phyloP scores from a whole-genome alignment of 2,797 vertebrate genomes.

The Nothura maculosa region DNA sequence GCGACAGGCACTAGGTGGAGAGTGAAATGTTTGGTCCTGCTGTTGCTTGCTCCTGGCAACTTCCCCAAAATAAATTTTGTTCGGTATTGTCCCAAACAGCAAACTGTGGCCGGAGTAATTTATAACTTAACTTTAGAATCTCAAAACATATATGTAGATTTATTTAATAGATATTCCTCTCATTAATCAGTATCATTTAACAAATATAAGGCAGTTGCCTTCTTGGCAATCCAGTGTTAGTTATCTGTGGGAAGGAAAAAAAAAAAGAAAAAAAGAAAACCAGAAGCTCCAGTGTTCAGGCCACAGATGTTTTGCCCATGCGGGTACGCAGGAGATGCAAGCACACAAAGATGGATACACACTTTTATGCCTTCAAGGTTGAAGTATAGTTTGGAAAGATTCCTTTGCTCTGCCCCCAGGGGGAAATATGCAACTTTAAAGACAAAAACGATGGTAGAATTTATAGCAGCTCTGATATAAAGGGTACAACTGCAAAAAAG shows the following conservation, averaged over 20 bases:
- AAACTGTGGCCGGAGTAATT: neutral
- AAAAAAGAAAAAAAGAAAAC: neutral
- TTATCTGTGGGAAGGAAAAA: neutral
- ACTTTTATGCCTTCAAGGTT: neutral
- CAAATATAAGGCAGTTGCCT: neutral
- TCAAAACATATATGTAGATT: neutral
- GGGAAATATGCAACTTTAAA: neutral
- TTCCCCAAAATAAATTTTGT: neutral
- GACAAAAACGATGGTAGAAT: neutral
- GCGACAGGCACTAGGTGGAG: neutral
- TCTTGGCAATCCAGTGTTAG: neutral
- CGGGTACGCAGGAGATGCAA: neutral
- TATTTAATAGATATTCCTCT: accelerated
- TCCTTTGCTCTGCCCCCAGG: neutral
- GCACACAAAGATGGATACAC: neutral
- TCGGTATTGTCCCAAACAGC: neutral
- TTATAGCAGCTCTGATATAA: neutral
- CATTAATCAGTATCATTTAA: neutral
- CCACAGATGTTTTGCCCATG: neutral
- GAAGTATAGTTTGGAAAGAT: neutral
- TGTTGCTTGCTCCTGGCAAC: neutral
- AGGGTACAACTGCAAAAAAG: neutral
- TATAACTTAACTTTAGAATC: neutral
- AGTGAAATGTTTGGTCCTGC: neutral
- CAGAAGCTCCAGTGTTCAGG: neutral